phyloP scores from a whole-genome alignment of 2,797 vertebrate species.

The Macroramphosus scolopax region DNA sequence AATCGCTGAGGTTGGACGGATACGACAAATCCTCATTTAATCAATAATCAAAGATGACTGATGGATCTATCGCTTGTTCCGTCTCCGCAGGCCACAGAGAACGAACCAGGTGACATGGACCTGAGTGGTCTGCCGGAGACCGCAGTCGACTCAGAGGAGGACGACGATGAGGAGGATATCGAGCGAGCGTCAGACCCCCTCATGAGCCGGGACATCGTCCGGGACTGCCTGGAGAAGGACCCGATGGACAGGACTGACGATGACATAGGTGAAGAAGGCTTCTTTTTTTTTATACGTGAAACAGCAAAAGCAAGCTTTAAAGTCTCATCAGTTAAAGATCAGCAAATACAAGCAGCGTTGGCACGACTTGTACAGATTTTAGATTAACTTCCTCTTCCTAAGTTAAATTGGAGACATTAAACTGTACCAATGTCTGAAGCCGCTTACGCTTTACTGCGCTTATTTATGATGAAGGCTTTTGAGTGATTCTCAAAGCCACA shows the following conservation, averaged over 20 bases:
- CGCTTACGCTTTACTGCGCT: conserved; percentile 15
- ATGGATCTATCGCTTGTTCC: not conserved
- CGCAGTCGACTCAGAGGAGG: conserved; percentile 97
- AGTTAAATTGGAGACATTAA: conserved; percentile 32
- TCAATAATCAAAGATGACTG: not conserved
- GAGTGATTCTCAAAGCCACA: conserved; percentile 50
- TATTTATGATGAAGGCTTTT: conserved; percentile 22
- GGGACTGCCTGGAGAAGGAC: conserved; percentile 98
- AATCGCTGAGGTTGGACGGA: conserved; percentile 9
- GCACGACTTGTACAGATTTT: too few relatives aligned
- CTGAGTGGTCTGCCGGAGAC: conserved; percentile 97
- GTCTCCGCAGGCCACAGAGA: conserved; percentile 88
- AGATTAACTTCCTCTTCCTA: conserved; percentile 25
- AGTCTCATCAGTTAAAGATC: too few relatives aligned
- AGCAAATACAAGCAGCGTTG: too few relatives aligned
- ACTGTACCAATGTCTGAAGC: conserved; percentile 30
- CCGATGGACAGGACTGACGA: conserved; percentile 97
- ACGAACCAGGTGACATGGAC: conserved; percentile 98
- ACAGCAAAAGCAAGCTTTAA: too few relatives aligned
- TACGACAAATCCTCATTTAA: not conserved
- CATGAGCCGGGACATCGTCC: conserved; percentile 97
- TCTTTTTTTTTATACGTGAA: too few relatives aligned
- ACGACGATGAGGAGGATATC: conserved; percentile 98
- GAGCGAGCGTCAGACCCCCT: conserved; percentile 95
- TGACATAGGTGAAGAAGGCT: conserved; percentile 85